A percentile compares a stretch with the other conserved stretches of the same genome.
phyloP scores from a whole-genome alignment of 2,888 invertebrate genomes.

The Odontocolon sp. region DNA sequence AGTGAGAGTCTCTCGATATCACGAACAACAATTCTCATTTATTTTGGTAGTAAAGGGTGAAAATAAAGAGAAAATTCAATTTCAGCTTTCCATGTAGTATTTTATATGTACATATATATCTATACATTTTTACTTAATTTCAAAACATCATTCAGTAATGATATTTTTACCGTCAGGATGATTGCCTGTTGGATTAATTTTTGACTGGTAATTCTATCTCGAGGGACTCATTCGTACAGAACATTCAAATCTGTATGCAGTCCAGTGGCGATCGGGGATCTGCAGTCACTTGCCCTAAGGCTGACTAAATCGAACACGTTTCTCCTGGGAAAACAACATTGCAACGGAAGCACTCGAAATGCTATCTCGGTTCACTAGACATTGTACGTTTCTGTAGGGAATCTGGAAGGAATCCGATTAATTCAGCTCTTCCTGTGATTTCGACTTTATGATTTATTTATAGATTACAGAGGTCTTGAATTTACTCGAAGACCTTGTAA shows the following conservation, averaged over 20 bases:
- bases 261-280: conserved; percentile 35
- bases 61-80: too few species aligned
- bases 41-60: background rate
- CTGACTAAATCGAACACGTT: conserved; percentile 46
- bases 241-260: conserved; percentile 8
- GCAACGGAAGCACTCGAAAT: background rate
- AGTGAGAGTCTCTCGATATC: background rate
- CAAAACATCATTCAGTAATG: too few species aligned
- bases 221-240: conserved; percentile 48
- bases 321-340: conserved; percentile 46
- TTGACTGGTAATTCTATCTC: conserved; percentile 23
- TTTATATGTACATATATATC: too few species aligned
- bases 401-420: conserved; percentile 1
- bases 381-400: background rate
- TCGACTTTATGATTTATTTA: background rate
- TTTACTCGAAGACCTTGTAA: background rate
- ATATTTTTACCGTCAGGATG: too few species aligned
- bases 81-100: too few species aligned
- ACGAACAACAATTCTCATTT: background rate
- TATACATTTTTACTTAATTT: too few species aligned
- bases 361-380: background rate
- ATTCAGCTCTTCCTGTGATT: conserved; percentile 1
- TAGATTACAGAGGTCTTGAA: background rate
- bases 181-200: too few species aligned
- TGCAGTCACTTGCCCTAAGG: conserved; percentile 7